Evolutionary conservation across 2,113 vertebrate genomes (phyloP), one percentile per base, ranked within the genome.

Genomic region (Hydropotes inermis): DNA sequence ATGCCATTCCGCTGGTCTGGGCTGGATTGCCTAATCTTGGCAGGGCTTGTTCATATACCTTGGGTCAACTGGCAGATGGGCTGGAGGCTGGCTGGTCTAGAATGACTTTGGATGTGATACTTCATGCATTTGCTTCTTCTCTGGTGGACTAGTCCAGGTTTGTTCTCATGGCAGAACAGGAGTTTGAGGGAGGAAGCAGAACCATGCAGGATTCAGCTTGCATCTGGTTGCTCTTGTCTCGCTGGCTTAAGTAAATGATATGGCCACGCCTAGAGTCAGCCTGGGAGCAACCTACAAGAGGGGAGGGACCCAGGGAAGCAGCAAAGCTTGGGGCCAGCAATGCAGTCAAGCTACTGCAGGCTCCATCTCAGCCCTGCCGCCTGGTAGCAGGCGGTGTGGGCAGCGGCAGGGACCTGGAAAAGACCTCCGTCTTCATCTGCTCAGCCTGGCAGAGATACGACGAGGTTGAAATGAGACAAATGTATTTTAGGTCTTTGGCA

Each of bases 341-440:
- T 0, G 4, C 13, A 1, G 0, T n/a, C 57, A 4, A 0, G 17
- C 36, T 21, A 2, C 30, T 8, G 4, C 2, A 7, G 94, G 14
- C 78, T 12, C n/a, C n/a, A 4, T 15, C 39, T n/a, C 11, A 47
- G n/a, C 28, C 14, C 60, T 50, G 55, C 39, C 14, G 0, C 27
- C 55, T 15, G 3, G 2, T 0, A 6, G 43, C 23, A 39, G 0
- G 43, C 15, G n/a, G 0, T 13, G 13, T 19, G 45, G 33, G 39
- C 17, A 50, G 54, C 33, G 43, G 14, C 50, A 27, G 0, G 7
- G 23, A 5, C 25, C 45, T 54, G 47, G 47, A 14, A 14, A 50
- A 14, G 47, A 50, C 47, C 27, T 67, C 33, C 14, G n/a, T 45
- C 9, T 87, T 87, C 19, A 47, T 5, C 52, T 47, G 45, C 58